These are phyloP conservation scores for Tetanocera ferruginea DNA, from an alignment of 2,888 invertebrate species.

Conservation along the genomic window DNA sequence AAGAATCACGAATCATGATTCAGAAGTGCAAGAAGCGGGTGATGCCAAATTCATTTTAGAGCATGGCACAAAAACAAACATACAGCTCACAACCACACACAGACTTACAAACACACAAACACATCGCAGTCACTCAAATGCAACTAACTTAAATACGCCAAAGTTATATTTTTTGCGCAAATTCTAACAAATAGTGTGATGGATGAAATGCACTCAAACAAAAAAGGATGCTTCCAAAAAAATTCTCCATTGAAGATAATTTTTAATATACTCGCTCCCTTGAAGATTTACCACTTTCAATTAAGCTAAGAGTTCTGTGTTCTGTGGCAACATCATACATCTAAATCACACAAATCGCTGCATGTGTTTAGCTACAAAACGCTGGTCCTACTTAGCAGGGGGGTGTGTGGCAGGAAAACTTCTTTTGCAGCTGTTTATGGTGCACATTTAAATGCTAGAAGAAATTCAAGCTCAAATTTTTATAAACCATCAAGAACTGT, in stretches of 20 bases:
- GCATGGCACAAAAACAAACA: neutral
- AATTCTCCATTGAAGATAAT: neutral
- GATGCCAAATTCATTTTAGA: slow-evolving; percentile 30
- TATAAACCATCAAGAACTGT: neutral
- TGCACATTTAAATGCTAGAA: too few relatives aligned
- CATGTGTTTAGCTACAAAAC: neutral
- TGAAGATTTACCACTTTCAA: slow-evolving; percentile 16
- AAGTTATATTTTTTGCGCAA: neutral
- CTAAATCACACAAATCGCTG: slow-evolving; percentile 13
- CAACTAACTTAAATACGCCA: neutral
- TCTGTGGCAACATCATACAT: neutral
- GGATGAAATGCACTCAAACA: neutral
- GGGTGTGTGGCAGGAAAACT: too few relatives aligned
- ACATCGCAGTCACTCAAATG: neutral
- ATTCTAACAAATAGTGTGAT: neutral
- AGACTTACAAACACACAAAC: neutral
- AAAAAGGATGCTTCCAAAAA: neutral
- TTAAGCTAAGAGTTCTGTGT: slow-evolving; percentile 3
- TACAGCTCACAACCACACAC: neutral
- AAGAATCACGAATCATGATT: slow-evolving; percentile 30
- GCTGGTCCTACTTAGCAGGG: too few relatives aligned
- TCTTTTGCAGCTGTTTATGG: too few relatives aligned
- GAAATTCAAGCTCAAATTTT: too few relatives aligned
- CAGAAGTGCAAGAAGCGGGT: slow-evolving; percentile 21
- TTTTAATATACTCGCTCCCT: neutral